Evolutionary conservation across 2,888 invertebrate genomes (phyloP), one percentile per base, ranked within the genome.

Genomic region (Brachyopa scutellaris): DNA sequence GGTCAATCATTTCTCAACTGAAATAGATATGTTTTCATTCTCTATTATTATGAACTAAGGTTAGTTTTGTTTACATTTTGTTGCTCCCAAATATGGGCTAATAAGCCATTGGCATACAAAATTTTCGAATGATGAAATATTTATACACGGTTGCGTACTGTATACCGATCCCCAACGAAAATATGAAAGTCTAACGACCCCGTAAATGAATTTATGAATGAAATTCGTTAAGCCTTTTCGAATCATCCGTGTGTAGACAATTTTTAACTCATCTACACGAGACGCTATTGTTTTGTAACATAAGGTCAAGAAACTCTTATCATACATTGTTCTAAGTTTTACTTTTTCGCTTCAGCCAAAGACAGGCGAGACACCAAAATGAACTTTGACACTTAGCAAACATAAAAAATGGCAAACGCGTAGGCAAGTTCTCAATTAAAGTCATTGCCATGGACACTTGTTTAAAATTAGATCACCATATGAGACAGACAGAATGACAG

Each of bases 61-160:
- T 55, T 67, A 67, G 45, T 40, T 55, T 55, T 67, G 42, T 55
- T 67, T 67, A 67, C 55, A 42, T 23, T 26, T 51, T 21, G 2
- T 5, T 13, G 15, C 21, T 42, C 9, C 2, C 1, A 21, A 40
- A 40, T 5, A 15, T 53, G 26, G 15, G 36, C 29, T 17, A 19
- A 7, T 1, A 19, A 42, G 29, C 5, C 31, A 67, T 23, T 67
- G 42, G 21, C 53, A 36, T 2, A 45, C 21, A 33, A 31, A 7
- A n/a, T 23, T 49, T 21, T 31, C 33, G 53, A 53, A 29, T 67
- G 66, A 67, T 45, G 67, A 67, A 67, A 67, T 67, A 9, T n/a
- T 45, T 6, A 31, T 19, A 33, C 19, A n/a, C 13, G 1, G 31
- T 67, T 67, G 45, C 67, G 33, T 33, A 4, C 23, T 8, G n/a